A percentile compares a stretch with the other conserved stretches of the same genome.
Conservation (phyloP, 2,888 invertebrate species). For the Meta bourneti region DNA sequence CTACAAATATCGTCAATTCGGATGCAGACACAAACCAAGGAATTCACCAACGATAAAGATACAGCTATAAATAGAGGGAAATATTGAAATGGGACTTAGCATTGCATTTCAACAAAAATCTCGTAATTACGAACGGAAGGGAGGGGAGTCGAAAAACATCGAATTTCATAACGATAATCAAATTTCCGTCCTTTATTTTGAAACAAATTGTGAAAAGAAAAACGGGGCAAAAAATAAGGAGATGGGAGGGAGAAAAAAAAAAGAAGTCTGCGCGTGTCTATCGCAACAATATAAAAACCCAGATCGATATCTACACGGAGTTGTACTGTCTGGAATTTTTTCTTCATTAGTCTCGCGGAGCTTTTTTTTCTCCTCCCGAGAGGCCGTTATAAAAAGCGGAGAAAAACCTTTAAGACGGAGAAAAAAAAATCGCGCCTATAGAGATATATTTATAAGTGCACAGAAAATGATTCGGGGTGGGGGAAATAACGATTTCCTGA, state of each 20-base stretch:
- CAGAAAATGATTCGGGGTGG: not conserved
- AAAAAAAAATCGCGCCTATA: slow-evolving; percentile 23
- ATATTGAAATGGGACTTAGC: not conserved
- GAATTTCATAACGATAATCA: not conserved
- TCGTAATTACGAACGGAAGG: not conserved
- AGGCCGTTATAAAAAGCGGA: slow-evolving; percentile 39
- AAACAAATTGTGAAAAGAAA: slow-evolving; percentile 22
- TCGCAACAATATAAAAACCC: slow-evolving; percentile 53
- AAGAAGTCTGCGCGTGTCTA: slow-evolving; percentile 39
- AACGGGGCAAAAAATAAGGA: slow-evolving; percentile 7
- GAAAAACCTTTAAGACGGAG: slow-evolving; percentile 19
- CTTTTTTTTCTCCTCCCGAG: slow-evolving; percentile 37
- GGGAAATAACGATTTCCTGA: slow-evolving; percentile 54
- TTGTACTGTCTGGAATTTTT: slow-evolving; percentile 56
- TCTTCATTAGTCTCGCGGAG: slow-evolving; percentile 37
- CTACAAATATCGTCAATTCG: too few species aligned
- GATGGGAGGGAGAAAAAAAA: slow-evolving; percentile 1
- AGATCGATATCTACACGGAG: slow-evolving; percentile 62
- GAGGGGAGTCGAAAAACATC: not conserved
- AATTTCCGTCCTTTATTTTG: not conserved
- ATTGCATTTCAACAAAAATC: not conserved
- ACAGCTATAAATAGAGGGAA: too few species aligned
- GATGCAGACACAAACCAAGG: too few species aligned
- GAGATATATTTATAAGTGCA: slow-evolving; percentile 7
- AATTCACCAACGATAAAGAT: too few species aligned